These are phyloP conservation scores for Pogonocichla stellata DNA, from an alignment of 2,113 vertebrate species.

Conservation along the genomic window DNA sequence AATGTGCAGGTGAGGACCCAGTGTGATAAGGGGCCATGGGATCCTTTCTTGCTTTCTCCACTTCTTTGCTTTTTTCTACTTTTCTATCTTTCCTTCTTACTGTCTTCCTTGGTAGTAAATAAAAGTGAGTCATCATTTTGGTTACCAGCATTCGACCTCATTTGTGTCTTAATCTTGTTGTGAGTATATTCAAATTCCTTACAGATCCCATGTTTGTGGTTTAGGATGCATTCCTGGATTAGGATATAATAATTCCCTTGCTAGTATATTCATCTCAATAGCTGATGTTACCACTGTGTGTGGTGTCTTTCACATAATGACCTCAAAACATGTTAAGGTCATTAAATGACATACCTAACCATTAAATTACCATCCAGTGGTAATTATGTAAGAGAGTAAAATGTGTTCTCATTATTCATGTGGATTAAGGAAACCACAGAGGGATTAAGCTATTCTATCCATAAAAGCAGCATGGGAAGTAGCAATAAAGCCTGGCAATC, in stretches of 20 bases:
- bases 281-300: neutral
- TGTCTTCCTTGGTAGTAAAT: neutral
- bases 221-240: neutral
- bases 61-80: neutral
- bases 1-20: fast-evolving
- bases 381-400: neutral
- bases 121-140: neutral
- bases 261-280: neutral
- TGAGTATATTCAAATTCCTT: neutral
- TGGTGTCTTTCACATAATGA: neutral
- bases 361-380: neutral
- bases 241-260: neutral
- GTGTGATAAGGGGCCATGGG: fast-evolving
- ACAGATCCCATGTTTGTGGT: fast-evolving
- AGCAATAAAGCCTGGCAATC: neutral
- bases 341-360: neutral
- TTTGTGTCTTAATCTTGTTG: neutral
- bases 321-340: neutral
- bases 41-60: neutral
- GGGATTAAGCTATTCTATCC: neutral
- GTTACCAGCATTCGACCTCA: fast-evolving
- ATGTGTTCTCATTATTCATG: neutral
- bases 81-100: neutral
- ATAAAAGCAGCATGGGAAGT: neutral
- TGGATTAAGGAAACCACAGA: neutral